phyloP scores from a whole-genome alignment of 2,113 vertebrate species.

The Fregetta grallaria region DNA sequence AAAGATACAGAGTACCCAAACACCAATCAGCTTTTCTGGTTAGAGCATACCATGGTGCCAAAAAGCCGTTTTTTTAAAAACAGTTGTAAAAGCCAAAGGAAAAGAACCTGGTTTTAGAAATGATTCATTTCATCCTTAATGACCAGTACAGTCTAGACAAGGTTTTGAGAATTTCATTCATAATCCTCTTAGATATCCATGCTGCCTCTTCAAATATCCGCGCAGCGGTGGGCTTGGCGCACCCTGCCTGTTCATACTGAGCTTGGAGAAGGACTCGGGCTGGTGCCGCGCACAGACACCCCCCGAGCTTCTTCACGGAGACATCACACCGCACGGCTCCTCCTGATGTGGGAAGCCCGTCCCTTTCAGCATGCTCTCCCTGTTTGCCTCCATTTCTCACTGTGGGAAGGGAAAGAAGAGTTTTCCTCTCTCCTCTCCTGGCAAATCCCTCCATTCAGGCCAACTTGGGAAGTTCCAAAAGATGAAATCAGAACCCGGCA shows the following conservation, averaged over 20 bases:
- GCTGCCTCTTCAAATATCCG: neutral
- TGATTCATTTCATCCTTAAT: neutral
- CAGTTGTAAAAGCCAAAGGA: neutral
- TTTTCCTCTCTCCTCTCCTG: neutral
- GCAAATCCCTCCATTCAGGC: neutral
- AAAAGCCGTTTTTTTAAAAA: neutral
- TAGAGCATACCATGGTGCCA: neutral
- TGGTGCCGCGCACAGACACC: neutral
- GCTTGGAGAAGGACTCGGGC: neutral
- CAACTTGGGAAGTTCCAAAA: neutral
- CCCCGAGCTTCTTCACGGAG: neutral
- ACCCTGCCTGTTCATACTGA: neutral
- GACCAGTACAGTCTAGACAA: neutral
- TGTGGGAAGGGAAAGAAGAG: neutral
- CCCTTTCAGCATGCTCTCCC: neutral
- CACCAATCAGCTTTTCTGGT: neutral
- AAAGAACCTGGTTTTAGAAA: neutral
- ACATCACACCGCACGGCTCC: accelerated
- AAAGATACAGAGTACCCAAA: neutral
- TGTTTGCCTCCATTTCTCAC: neutral
- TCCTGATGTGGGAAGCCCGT: neutral
- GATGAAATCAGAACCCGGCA: neutral
- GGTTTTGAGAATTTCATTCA: neutral
- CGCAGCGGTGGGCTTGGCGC: neutral
- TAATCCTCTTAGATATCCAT: neutral